Evolutionary conservation across 2,797 vertebrate species (phyloP).

Genomic region (Myripristis jacobus): DNA sequence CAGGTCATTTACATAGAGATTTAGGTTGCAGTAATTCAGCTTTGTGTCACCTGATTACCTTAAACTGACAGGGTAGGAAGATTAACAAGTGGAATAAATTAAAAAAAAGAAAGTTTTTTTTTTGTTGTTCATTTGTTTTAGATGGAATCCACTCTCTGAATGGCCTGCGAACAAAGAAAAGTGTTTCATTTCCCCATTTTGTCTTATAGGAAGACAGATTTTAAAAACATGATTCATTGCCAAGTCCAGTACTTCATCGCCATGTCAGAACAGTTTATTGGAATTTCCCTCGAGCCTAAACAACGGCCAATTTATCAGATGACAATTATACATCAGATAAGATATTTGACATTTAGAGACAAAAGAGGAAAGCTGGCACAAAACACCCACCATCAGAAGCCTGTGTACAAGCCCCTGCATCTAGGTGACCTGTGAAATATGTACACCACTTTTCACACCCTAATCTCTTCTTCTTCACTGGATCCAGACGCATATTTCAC

Average conservation of each 20-base stretch:
- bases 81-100: no score
- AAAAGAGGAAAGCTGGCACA: constrained; percentile 21
- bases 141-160: no score
- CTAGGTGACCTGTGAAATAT: constrained; percentile 53
- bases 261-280: not conserved
- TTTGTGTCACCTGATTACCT: no score
- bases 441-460: constrained; percentile 33
- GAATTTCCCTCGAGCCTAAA: not conserved
- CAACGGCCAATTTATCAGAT: not conserved
- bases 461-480: constrained; percentile 10
- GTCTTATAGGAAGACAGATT: no score
- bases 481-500: constrained; percentile 45
- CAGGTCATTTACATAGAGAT: no score
- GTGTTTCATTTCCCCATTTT: no score
- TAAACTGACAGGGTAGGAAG: no score
- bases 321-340: not conserved
- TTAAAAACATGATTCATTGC: no score
- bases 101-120: no score
- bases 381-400: not conserved
- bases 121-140: no score
- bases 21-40: no score
- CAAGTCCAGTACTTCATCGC: not conserved
- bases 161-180: no score
- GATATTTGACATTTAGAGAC: constrained; percentile 5
- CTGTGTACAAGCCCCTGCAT: constrained; percentile 27